Evolutionary conservation across 2,888 invertebrate genomes (phyloP).

Genomic region (Bombylius discolor): DNA sequence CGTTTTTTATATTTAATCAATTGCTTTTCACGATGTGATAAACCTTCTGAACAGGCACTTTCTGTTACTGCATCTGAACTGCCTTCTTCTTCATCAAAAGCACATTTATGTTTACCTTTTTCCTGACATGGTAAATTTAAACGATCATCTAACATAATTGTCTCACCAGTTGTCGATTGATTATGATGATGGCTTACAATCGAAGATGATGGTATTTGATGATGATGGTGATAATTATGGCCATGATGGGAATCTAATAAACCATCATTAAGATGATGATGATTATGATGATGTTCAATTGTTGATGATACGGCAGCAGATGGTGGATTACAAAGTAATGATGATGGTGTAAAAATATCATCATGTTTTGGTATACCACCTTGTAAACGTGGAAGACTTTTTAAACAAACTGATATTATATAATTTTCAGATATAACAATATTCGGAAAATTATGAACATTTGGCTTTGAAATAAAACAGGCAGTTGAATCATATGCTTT

Average conservation of each 20-base stretch:
- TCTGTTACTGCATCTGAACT: conserved; percentile 3
- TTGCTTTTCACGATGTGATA: conserved; percentile 34
- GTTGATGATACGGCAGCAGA: not conserved
- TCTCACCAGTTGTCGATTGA: conserved; percentile 1
- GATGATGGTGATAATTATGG: not conserved
- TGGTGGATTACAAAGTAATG: not conserved
- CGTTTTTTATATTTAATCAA: conserved; percentile 36
- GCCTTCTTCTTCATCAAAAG: conserved; percentile 55
- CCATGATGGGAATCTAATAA: not conserved
- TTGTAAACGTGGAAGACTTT: conserved; percentile 62
- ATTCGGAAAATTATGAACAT: conserved; percentile 35
- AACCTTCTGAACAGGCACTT: not conserved
- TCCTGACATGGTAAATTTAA: conserved; percentile 42
- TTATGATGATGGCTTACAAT: not conserved
- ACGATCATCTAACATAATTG: conserved; percentile 11
- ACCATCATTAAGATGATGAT: not conserved
- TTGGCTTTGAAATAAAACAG: conserved; percentile 33
- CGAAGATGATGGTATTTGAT: not conserved
- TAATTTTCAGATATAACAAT: conserved; percentile 33
- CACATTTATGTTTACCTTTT: conserved; percentile 65
- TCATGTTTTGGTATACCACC: conserved; percentile 49
- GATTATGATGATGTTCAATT: not conserved
- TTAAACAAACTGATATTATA: conserved; percentile 40
- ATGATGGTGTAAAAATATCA: not conserved
- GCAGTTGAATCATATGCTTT: conserved; percentile 29